Evolutionary conservation across 2,888 invertebrate genomes (phyloP).

Genomic region (Dynastes hyllus): DNA sequence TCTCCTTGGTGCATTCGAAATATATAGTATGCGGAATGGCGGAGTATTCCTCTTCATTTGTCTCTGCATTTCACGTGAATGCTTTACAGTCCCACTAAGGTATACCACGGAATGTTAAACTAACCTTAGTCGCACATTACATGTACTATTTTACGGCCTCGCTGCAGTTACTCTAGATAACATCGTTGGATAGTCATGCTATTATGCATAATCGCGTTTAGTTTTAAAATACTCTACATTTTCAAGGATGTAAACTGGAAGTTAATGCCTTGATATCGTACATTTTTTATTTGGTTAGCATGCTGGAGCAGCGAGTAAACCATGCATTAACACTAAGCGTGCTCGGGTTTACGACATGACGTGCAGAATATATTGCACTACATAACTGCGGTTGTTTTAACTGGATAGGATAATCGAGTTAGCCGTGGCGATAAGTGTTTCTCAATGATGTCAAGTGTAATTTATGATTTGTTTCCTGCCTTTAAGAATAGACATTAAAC

Average conservation of each 20-base stretch:
- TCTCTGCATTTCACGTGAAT: neutral
- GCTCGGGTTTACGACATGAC: conserved; percentile 1
- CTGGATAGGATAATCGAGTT: conserved; percentile 17
- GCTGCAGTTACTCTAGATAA: neutral
- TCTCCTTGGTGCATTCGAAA: neutral
- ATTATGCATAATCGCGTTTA: conserved; percentile 21
- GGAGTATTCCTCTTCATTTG: conserved; percentile 21
- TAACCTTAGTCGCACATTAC: neutral
- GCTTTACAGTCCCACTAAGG: neutral
- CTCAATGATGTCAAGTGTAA: neutral
- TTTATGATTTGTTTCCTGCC: neutral
- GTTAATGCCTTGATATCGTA: neutral
- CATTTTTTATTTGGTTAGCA: neutral
- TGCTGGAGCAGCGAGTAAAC: neutral
- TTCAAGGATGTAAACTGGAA: conserved; percentile 4
- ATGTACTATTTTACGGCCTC: neutral
- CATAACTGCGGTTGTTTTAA: neutral
- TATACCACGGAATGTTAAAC: conserved; percentile 3
- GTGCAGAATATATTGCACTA: neutral
- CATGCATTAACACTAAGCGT: neutral
- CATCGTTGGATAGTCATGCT: conserved; percentile 1
- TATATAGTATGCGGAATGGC: neutral
- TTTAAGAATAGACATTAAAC: too few relatives aligned
- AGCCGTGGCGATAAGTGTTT: neutral
- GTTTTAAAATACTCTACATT: conserved; percentile 4